phyloP scores from a whole-genome alignment of 2,888 invertebrate genomes.

The Globia sparganii region DNA sequence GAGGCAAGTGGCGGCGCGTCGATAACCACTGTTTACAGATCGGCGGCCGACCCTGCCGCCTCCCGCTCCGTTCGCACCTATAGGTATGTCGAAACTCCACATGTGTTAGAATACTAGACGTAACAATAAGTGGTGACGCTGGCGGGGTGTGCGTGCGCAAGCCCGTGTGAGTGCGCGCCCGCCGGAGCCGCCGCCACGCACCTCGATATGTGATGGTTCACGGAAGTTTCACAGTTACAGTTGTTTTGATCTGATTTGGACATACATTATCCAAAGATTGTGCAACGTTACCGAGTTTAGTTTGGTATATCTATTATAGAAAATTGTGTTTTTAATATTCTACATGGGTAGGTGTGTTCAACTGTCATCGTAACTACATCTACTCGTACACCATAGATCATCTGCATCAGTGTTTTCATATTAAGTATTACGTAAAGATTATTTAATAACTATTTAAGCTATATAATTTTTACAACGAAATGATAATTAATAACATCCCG shows the following conservation, averaged over 20 bases:
- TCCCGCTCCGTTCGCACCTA: constrained; percentile 85
- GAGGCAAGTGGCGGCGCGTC: constrained; percentile 88
- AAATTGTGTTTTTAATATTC: neutral
- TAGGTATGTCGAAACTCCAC: constrained; percentile 85
- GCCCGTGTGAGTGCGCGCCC: constrained; percentile 53
- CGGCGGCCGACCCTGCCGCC: constrained; percentile 88
- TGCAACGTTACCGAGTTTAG: constrained; percentile 27
- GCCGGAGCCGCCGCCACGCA: constrained; percentile 42
- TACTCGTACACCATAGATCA: too few relatives aligned
- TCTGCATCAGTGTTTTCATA: neutral
- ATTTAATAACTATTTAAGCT: neutral
- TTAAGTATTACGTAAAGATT: constrained; percentile 2
- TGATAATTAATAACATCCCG: neutral
- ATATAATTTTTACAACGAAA: neutral
- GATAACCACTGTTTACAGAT: constrained; percentile 90
- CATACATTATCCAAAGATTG: constrained; percentile 67
- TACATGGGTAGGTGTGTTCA: neutral
- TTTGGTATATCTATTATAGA: constrained; percentile 14
- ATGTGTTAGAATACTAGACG: constrained; percentile 77
- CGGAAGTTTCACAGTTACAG: constrained; percentile 65
- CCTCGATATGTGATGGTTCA: constrained; percentile 58
- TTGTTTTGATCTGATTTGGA: constrained; percentile 72
- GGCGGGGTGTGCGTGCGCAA: constrained; percentile 67
- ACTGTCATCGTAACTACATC: neutral
- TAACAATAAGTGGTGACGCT: constrained; percentile 77